Conservation (phyloP, 1,140 invertebrate species). For the Sycophaga agraensis region DNA sequence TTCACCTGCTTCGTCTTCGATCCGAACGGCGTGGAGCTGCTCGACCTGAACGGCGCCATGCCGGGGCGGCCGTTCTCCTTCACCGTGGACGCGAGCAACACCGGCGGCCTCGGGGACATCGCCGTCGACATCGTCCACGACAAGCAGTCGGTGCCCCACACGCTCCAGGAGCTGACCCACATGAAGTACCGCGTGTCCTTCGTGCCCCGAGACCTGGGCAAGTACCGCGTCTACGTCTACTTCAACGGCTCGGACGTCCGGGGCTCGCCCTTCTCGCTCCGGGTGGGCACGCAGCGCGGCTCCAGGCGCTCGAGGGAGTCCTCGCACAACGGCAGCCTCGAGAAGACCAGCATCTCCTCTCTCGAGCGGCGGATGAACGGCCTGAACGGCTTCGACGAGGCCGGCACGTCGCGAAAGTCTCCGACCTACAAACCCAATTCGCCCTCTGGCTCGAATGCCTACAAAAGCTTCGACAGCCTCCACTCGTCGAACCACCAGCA, state of each 20-base stretch:
- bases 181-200: constrained; percentile 87
- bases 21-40: constrained; percentile 78
- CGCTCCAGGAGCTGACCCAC: constrained; percentile 75
- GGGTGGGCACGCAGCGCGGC: constrained; percentile 70
- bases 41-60: constrained; percentile 74
- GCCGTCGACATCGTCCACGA: constrained; percentile 86
- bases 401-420: constrained; percentile 40
- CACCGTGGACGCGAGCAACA: constrained; percentile 77
- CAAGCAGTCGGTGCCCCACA: constrained; percentile 79
- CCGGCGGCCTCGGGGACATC: constrained; percentile 85
- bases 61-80: constrained; percentile 80
- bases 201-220: constrained; percentile 84
- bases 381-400: constrained; percentile 40
- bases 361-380: constrained; percentile 52
- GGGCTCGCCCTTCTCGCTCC: constrained; percentile 80
- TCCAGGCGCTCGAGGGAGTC: constrained; percentile 34
- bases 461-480: constrained; percentile 5
- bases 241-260: constrained; percentile 96
- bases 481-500: constrained; percentile 37
- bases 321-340: neutral
- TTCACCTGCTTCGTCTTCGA: constrained; percentile 98
- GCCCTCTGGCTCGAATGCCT: neutral
- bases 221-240: constrained; percentile 90
- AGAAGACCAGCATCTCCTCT: constrained; percentile 36
- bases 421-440: constrained; percentile 34